These are phyloP conservation scores for Psylliodes chrysocephalus DNA, from an alignment of 2,888 invertebrate species.

Conservation along the genomic window DNA sequence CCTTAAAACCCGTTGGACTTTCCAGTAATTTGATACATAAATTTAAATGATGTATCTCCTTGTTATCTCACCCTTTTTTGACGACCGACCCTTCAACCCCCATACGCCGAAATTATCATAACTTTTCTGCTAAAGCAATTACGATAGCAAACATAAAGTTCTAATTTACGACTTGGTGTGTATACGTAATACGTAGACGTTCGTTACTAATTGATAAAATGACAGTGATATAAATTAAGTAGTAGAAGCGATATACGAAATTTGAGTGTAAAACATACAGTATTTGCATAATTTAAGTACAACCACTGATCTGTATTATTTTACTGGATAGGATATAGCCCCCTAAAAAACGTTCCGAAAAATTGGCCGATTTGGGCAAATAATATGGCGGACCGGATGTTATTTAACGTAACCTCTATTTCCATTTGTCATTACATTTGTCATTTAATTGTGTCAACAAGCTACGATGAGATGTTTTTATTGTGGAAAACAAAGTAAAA, in stretches of 20 bases:
- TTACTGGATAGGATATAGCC: no score
- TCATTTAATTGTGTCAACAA: no score
- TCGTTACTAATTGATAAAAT: constrained; percentile 65
- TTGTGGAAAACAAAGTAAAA: no score
- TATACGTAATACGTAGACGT: constrained; percentile 50
- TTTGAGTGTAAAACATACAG: no score
- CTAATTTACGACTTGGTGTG: constrained; percentile 60
- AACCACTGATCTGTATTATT: no score
- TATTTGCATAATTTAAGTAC: no score
- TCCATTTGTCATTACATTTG: no score
- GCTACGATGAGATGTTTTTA: no score
- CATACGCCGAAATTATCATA: constrained; percentile 45
- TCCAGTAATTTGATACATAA: constrained; percentile 18
- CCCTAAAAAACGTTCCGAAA: no score
- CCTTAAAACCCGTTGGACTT: neutral
- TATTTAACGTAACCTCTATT: no score
- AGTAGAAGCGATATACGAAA: neutral
- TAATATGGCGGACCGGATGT: no score
- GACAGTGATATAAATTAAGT: constrained; percentile 65
- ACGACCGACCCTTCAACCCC: constrained; percentile 17
- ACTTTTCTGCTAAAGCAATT: constrained; percentile 60
- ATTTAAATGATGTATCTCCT: constrained; percentile 30
- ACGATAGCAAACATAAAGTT: constrained; percentile 62
- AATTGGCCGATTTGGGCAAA: no score
- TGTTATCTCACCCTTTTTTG: constrained; percentile 38